These are phyloP conservation scores for Dicycla oo DNA, from an alignment of 2,888 invertebrate genomes.

Conservation along the genomic window DNA sequence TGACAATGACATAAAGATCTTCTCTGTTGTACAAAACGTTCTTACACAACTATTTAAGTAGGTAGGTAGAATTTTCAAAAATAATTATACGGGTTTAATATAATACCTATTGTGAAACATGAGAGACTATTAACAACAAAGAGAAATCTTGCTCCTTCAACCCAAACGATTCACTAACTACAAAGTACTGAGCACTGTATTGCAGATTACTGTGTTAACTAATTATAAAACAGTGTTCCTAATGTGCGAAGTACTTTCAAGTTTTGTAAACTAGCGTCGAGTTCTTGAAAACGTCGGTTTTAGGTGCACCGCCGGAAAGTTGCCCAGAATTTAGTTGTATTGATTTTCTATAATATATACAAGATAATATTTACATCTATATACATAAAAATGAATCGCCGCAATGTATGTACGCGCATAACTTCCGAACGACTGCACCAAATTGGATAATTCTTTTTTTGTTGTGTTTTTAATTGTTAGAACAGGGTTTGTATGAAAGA, in stretches of 20 bases:
- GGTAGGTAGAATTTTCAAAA: conserved; percentile 19
- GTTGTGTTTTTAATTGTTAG: too few relatives aligned
- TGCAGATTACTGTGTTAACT: conserved; percentile 18
- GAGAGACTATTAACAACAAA: conserved; percentile 28
- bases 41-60: conserved; percentile 11
- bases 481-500: too few relatives aligned
- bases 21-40: neutral
- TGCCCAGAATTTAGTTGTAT: conserved; percentile 13
- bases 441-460: too few relatives aligned
- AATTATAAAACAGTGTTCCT: conserved; percentile 4
- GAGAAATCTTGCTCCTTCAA: conserved; percentile 26
- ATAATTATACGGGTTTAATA: conserved; percentile 5
- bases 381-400: too few relatives aligned
- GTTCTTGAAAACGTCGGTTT: conserved; percentile 22
- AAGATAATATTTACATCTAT: too few relatives aligned
- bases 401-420: too few relatives aligned
- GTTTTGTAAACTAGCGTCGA: conserved; percentile 27
- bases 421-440: too few relatives aligned
- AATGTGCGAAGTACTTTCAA: neutral
- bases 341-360: too few relatives aligned
- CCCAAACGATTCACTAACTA: conserved; percentile 16
- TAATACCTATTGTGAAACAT: conserved; percentile 9
- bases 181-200: conserved; percentile 7
- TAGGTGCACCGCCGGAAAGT: neutral
- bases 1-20: neutral